These are phyloP conservation scores for Lithobates sylvaticus DNA, from an alignment of 2,797 vertebrate genomes.

Conservation along the genomic window DNA sequence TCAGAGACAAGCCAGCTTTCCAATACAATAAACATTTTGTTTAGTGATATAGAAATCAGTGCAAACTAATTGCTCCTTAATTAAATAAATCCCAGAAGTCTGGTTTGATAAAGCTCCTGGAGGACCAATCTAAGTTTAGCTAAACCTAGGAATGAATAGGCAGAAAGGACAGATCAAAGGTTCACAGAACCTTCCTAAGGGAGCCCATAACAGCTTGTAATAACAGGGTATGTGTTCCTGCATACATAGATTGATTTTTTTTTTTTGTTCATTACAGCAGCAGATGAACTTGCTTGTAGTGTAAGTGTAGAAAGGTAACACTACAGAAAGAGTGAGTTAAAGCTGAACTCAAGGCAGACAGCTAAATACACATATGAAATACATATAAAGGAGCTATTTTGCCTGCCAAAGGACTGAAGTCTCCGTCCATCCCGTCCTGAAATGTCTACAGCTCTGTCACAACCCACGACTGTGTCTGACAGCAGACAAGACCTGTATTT, in stretches of 20 bases:
- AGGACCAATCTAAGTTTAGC: not conserved
- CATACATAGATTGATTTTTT: not conserved
- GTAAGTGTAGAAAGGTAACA: not conserved
- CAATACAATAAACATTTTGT: constrained; percentile 27
- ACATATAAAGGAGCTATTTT: not conserved
- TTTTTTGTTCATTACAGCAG: not conserved
- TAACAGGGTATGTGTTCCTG: not conserved
- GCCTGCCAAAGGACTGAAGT: not conserved
- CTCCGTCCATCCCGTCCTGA: not conserved
- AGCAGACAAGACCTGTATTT: too few species aligned
- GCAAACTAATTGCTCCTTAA: constrained; percentile 9
- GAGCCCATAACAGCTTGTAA: constrained; percentile 9
- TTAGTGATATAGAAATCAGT: not conserved
- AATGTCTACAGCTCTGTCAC: not conserved
- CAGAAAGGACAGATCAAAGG: constrained; percentile 17
- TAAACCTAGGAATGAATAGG: not conserved
- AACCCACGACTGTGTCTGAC: too few species aligned
- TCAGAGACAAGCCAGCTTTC: not conserved
- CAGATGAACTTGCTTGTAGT: not conserved
- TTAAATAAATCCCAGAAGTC: constrained; percentile 28
- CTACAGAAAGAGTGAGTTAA: not conserved
- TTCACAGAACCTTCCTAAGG: constrained; percentile 6
- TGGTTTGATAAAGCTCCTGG: constrained; percentile 11
- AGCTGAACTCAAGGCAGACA: not conserved
- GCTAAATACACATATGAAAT: not conserved